Percentiles rank a stretch among this genome's conserved stretches.
Evolutionary conservation across 2,797 vertebrate genomes (phyloP).

Genomic region (Leuciscus waleckii): DNA sequence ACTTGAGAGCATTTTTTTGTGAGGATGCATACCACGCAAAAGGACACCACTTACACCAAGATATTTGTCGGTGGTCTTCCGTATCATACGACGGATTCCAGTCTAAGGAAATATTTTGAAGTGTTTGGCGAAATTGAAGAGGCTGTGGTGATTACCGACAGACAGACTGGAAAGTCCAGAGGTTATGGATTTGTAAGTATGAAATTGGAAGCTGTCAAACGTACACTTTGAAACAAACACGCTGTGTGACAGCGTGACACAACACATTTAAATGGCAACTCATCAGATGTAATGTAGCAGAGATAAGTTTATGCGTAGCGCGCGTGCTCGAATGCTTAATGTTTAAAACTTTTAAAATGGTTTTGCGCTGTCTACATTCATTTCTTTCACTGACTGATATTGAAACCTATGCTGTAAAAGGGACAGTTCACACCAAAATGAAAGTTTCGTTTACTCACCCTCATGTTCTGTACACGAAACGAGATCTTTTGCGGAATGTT

Average conservation of each 20-base stretch:
- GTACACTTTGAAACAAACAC: neutral
- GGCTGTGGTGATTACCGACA: slow-evolving; percentile 89
- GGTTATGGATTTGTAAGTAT: slow-evolving; percentile 91
- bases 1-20: slow-evolving; percentile 66
- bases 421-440: neutral
- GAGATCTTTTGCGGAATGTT: too few relatives aligned
- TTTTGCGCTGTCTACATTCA: neutral
- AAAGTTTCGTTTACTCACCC: neutral
- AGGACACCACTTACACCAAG: slow-evolving; percentile 91
- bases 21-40: slow-evolving; percentile 91
- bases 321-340: neutral
- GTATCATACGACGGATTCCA: slow-evolving; percentile 90
- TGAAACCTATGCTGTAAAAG: neutral
- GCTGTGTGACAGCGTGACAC: slow-evolving; percentile 1
- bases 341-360: neutral
- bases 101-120: slow-evolving; percentile 90
- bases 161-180: slow-evolving; percentile 89
- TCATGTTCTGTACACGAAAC: neutral
- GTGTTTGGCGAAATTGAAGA: slow-evolving; percentile 91
- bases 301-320: neutral
- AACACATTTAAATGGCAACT: slow-evolving; percentile 12
- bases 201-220: neutral
- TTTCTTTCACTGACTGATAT: neutral
- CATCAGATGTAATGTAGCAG: neutral
- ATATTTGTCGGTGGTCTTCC: slow-evolving; percentile 90